phyloP scores from a whole-genome alignment of 2,797 vertebrate species.

The Danio kyathit region DNA sequence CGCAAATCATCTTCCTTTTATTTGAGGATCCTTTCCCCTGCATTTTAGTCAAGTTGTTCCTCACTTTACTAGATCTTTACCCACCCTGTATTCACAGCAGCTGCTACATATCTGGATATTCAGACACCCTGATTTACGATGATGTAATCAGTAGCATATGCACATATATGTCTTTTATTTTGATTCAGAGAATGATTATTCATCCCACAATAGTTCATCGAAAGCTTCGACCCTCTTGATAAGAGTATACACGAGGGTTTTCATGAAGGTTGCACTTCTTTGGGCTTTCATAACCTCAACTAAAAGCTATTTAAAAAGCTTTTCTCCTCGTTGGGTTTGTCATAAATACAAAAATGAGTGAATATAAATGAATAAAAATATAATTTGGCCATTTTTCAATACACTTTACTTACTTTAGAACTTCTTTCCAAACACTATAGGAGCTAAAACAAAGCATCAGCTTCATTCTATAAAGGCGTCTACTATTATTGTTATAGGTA shows the following conservation, averaged over 20 bases:
- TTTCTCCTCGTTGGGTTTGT: background rate
- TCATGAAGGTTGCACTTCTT: background rate
- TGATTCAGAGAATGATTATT: background rate
- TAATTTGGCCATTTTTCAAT: conserved; percentile 24
- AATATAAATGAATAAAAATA: conserved; percentile 16
- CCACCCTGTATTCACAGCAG: conserved; percentile 83
- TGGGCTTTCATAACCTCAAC: background rate
- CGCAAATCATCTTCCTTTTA: background rate
- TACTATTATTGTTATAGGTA: conserved; percentile 13
- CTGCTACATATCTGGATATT: conserved; percentile 81
- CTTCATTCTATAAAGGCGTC: conserved; percentile 2
- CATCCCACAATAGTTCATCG: background rate
- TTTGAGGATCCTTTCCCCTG: background rate
- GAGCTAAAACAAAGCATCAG: conserved; percentile 36
- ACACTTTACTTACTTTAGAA: conserved; percentile 10
- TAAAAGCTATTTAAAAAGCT: background rate
- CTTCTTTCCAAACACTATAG: background rate
- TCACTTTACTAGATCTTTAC: conserved; percentile 71
- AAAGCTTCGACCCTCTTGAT: background rate
- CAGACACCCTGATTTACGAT: background rate
- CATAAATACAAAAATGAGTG: conserved; percentile 13
- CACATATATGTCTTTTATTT: background rate
- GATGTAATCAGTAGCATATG: conserved; percentile 20
- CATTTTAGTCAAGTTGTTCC: no score
- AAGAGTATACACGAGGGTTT: background rate